These are phyloP conservation scores for Desoria tigrina DNA, from an alignment of 2,888 invertebrate genomes.

Conservation along the genomic window DNA sequence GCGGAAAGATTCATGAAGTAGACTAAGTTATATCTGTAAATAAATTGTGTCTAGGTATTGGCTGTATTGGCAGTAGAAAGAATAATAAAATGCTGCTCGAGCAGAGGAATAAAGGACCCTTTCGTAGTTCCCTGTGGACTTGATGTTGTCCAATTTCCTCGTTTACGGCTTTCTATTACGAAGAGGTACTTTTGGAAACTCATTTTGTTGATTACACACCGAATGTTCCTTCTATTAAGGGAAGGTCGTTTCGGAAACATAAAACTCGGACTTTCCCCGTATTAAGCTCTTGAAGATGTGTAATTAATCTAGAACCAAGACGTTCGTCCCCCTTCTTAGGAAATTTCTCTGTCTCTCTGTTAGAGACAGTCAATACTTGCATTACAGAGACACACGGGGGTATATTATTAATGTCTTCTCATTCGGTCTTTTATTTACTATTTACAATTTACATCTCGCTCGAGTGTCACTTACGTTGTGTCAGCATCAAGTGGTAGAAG, in stretches of 20 bases:
- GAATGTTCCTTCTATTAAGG: conserved; percentile 3
- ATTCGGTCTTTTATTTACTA: not conserved
- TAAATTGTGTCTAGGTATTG: not conserved
- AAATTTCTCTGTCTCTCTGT: no score
- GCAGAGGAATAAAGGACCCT: conserved; percentile 15
- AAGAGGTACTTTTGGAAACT: conserved; percentile 18
- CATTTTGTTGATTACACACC: conserved; percentile 23
- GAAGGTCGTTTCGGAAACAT: conserved; percentile 9
- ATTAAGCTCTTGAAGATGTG: conserved; percentile 11
- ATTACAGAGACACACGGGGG: not conserved
- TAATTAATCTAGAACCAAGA: conserved; percentile 13
- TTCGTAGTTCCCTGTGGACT: conserved; percentile 20
- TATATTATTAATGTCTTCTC: not conserved
- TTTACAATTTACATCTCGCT: no score
- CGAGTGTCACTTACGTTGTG: no score
- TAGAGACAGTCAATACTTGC: no score
- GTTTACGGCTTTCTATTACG: conserved; percentile 26
- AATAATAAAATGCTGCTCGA: not conserved
- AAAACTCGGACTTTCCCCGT: not conserved
- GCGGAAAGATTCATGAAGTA: not conserved
- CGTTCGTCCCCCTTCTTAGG: no score
- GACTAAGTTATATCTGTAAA: not conserved
- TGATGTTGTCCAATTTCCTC: conserved; percentile 23
- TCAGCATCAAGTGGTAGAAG: no score
- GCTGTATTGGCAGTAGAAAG: not conserved